A percentile compares a stretch with the other conserved stretches of the same genome.
Conservation (phyloP, 2,797 vertebrate species). For the Catostomus latipinnis region DNA sequence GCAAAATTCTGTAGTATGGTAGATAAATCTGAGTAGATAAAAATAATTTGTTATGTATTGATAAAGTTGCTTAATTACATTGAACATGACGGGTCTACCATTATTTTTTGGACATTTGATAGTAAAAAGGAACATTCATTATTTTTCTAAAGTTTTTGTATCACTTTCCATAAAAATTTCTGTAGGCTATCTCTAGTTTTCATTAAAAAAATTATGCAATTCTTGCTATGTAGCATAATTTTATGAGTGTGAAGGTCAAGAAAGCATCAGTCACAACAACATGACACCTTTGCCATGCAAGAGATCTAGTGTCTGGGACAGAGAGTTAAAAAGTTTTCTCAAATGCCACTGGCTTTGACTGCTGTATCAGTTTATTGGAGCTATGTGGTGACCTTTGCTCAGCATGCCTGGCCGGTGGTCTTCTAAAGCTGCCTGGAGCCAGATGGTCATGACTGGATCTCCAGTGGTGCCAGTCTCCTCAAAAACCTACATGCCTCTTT, state of each 20-base stretch:
- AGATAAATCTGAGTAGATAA: too few relatives aligned
- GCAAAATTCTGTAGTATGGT: too few relatives aligned
- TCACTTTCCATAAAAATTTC: constrained; percentile 34
- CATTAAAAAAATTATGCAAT: background rate
- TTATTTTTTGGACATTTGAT: too few relatives aligned
- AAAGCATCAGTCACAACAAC: background rate
- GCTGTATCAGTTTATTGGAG: constrained; percentile 43
- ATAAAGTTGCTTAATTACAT: too few relatives aligned
- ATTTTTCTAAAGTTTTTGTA: constrained; percentile 26
- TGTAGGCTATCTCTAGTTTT: too few relatives aligned
- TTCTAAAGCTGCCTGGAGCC: constrained; percentile 23
- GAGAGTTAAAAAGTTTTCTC: background rate
- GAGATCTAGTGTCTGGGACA: background rate
- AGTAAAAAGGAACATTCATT: constrained; percentile 17
- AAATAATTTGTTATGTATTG: too few relatives aligned
- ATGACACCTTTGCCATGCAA: background rate
- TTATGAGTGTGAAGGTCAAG: background rate
- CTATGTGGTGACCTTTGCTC: constrained; percentile 15
- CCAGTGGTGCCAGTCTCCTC: constrained; percentile 22
- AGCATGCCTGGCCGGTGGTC: constrained; percentile 1
- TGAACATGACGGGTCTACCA: too few relatives aligned
- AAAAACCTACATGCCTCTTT: background rate
- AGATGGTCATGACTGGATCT: constrained; percentile 25
- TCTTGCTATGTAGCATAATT: background rate
- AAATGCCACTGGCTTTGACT: constrained; percentile 44